A percentile compares a stretch with the other conserved stretches of the same genome.
Conservation (phyloP, 2,888 invertebrate species). For the Pandemis corylana region DNA sequence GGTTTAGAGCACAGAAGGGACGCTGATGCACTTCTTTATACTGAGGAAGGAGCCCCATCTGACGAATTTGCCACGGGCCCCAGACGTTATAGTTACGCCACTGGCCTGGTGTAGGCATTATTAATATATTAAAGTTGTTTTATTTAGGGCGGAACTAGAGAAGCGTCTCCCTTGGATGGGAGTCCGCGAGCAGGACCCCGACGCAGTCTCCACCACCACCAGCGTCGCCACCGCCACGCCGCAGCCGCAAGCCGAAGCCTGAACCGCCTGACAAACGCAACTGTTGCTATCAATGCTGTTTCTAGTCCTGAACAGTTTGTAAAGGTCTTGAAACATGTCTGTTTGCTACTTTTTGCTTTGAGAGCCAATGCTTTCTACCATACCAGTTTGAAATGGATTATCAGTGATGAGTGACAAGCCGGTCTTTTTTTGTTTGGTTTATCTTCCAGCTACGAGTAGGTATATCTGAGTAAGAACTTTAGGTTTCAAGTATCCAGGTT, state of each 20-base stretch:
- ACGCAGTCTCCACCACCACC: slow-evolving; percentile 84
- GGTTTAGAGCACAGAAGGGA: too few relatives aligned
- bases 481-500: background rate
- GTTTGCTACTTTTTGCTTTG: background rate
- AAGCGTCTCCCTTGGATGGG: slow-evolving; percentile 92
- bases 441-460: background rate
- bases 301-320: background rate
- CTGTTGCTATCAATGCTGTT: slow-evolving; percentile 17
- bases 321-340: background rate
- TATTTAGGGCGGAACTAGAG: slow-evolving; percentile 88
- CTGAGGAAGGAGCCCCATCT: too few relatives aligned
- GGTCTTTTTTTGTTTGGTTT: background rate
- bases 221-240: slow-evolving; percentile 72
- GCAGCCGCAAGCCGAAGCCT: slow-evolving; percentile 62
- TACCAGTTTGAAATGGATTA: background rate
- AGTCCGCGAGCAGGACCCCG: slow-evolving; percentile 86
- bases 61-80: too few relatives aligned
- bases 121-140: background rate
- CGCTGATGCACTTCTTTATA: too few relatives aligned
- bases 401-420: background rate
- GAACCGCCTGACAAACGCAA: slow-evolving; percentile 30
- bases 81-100: too few relatives aligned
- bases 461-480: background rate
- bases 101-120: background rate
- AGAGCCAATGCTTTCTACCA: background rate